Evolutionary conservation across 2,888 invertebrate genomes (phyloP), one percentile per base, ranked within the genome.

Genomic region (Diabrotica balteata): DNA sequence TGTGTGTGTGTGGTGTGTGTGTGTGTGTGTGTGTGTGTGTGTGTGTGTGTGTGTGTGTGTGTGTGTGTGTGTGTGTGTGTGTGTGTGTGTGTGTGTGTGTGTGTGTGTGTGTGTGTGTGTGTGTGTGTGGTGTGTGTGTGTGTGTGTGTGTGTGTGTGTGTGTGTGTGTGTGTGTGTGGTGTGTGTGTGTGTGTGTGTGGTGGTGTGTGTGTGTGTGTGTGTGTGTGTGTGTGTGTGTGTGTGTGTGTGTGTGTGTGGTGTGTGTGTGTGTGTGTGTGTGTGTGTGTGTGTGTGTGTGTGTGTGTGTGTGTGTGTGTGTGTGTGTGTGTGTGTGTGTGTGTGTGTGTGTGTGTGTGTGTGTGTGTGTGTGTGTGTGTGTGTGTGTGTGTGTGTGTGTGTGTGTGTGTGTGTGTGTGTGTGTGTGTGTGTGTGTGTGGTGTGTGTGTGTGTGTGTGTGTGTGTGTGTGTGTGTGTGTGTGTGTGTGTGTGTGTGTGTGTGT

Each of bases 1-100:
- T 46, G 46, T 46, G 46, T 46, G 46, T 46, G 46, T 46, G 46
- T 46, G 46, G 46, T 46, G 46, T 46, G 46, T 46, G 46, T 46
- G 46, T 46, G 46, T 46, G 46, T 46, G 46, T 46, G 46, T 46
- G 46, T 46, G 46, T 46, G 46, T 46, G 46, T 46, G 46, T 46
- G 46, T 46, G 46, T 46, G 46, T 46, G 46, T 46, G 46, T 46
- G 46, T 46, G 46, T 46, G 46, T 46, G 46, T 46, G 46, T 46
- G 46, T 46, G 46, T 46, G 46, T 46, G 46, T 46, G 46, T 46
- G 46, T 46, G 46, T 46, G 46, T 46, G 46, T 46, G 46, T 46
- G 46, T 46, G 46, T 46, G 46, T 46, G 46, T 46, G 46, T 46
- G 46, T 46, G 46, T 46, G 46, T 46, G 46, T 46, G 46, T 46